Base-by-base conservation (phyloP, 2,888 invertebrate species). In the Cabera pusaria region DNA sequence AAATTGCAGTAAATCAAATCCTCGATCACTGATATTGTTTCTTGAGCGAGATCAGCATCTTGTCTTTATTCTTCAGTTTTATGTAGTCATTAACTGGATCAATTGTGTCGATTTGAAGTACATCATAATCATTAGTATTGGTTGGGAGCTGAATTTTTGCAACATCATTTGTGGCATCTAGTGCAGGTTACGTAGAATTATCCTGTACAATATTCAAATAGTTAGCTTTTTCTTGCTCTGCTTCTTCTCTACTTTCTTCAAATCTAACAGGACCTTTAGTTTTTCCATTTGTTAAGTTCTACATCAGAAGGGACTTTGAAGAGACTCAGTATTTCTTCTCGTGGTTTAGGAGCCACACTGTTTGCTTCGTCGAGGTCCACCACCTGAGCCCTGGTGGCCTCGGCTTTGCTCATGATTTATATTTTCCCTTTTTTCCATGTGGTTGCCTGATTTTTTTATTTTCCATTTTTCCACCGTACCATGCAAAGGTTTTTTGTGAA, bases 81-180 rank as follows among this genome's bases (percentile, higher is more conserved):
- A 71, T 71, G 52, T 91, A 94, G 64, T 94, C 93, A 33, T 86
- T 84, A 2, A 90, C 82, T 0, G 94, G 94, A 14, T 90, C 89
- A 1, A 90, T 64, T 3, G 92, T 90, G 0, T 93, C 91, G 32
- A 94, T 90, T 32, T 57, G 70, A 14, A 52, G 66, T n/a, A 71
- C 55, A 32, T 59, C 52, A 14, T 34, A 33, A 12, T 12, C n/a
- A 2, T 37, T 50, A n/a, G 40, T 22, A 50, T 68, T 69, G 6
- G 60, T 58, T 28, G 74, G 68, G 19, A 83, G 44, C 17, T 72
- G 49, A 23, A 85, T 58, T 56, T 72, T 76, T 6, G 76, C 76
- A 40, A 76, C 56, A 23, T 67, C 60, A n/a, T n/a, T 52, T 14
- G 14, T 4, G 2, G 14, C 3, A 26, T 29, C 44, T 40, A 17